These are phyloP conservation scores for Cabera pusaria DNA, from an alignment of 2,888 invertebrate genomes.

Conservation along the genomic window DNA sequence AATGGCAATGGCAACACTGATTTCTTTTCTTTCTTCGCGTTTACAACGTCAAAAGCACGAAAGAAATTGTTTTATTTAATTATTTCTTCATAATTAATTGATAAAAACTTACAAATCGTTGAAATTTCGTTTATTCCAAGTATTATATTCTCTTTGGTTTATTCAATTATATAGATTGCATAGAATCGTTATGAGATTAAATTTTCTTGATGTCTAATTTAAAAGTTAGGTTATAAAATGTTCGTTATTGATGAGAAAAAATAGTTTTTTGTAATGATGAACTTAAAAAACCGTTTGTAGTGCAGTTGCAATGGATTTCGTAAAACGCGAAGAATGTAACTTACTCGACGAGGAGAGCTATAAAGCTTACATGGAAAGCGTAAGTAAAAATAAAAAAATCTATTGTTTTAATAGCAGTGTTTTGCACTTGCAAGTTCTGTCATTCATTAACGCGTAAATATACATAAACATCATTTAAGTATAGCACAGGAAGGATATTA, in stretches of 20 bases:
- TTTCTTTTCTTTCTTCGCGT: slow-evolving; percentile 68
- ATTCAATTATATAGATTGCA: no score
- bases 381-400: no score
- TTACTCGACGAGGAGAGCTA: slow-evolving; percentile 66
- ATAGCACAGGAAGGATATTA: no score
- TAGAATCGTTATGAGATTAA: no score
- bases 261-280: slow-evolving; percentile 25
- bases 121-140: no score
- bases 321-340: slow-evolving; percentile 70
- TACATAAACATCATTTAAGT: no score
- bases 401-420: no score
- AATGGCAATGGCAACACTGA: slow-evolving; percentile 33
- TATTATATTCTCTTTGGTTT: no score
- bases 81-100: slow-evolving; percentile 5
- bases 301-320: slow-evolving; percentile 63
- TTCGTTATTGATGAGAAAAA: slow-evolving; percentile 46
- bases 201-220: no score
- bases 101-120: no score
- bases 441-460: no score
- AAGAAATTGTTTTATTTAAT: slow-evolving; percentile 37
- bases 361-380: slow-evolving; percentile 67
- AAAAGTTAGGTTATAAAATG: slow-evolving; percentile 63
- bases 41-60: slow-evolving; percentile 49
- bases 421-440: no score
- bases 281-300: background rate